Evolutionary conservation across 2,888 invertebrate genomes (phyloP).

Genomic region (Hyles lineata): DNA sequence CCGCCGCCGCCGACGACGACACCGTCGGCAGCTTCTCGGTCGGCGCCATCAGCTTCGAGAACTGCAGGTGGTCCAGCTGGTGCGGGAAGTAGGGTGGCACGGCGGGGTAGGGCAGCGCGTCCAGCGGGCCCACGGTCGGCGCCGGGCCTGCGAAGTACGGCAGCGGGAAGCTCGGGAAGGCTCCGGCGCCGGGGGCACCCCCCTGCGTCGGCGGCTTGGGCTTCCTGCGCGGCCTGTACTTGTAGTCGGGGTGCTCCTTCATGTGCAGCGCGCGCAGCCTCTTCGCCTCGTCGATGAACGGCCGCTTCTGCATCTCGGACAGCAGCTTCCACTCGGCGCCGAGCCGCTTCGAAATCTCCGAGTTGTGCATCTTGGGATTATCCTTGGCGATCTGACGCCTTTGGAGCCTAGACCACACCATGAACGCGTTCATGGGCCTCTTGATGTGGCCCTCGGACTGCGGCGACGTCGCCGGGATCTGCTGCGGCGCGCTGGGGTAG

Average conservation of each 20-base stretch:
- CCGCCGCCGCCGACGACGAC: conserved; percentile 83
- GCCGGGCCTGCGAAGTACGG: conserved; percentile 87
- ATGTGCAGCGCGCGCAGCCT: conserved; percentile 93
- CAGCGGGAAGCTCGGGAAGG: conserved; percentile 87
- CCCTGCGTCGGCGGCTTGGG: conserved; percentile 89
- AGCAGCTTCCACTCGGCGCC: conserved; percentile 97
- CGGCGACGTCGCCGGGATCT: conserved; percentile 77
- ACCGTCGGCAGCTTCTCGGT: conserved; percentile 76
- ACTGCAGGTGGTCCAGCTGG: conserved; percentile 88
- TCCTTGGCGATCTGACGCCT: conserved; percentile 96
- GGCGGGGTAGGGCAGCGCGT: conserved; percentile 86
- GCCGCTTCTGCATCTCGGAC: conserved; percentile 93
- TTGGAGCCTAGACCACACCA: conserved; percentile 98
- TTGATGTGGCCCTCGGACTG: conserved; percentile 93
- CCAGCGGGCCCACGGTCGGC: conserved; percentile 83
- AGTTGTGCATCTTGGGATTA: conserved; percentile 97
- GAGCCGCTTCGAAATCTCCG: conserved; percentile 94
- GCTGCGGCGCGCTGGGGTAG: conserved; percentile 74
- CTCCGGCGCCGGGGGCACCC: conserved; percentile 77
- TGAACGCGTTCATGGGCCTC: conserved; percentile 98
- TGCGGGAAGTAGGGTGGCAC: conserved; percentile 92
- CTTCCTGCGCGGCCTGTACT: conserved; percentile 94
- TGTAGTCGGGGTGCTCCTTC: conserved; percentile 96
- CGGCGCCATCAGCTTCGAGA: conserved; percentile 85
- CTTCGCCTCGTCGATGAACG: conserved; percentile 98